These are phyloP conservation scores for Conus canariensis DNA, from an alignment of 2,888 invertebrate species.

Conservation along the genomic window DNA sequence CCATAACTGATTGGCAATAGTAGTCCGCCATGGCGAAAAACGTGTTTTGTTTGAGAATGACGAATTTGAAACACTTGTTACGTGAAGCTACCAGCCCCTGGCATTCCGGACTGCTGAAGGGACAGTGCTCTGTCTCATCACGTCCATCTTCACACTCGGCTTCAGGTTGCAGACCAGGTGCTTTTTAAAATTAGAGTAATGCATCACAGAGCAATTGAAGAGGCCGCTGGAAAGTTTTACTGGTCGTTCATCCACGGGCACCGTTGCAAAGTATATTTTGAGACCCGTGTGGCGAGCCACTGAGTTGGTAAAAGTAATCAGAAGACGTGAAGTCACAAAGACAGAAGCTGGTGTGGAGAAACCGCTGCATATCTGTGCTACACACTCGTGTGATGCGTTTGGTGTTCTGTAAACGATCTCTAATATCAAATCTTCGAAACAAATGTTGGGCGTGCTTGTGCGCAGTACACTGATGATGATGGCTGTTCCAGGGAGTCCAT, in stretches of 20 bases:
- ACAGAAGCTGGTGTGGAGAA: background rate
- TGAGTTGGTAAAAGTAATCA: background rate
- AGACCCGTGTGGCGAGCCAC: background rate
- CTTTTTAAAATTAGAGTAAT: background rate
- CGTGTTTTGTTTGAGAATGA: background rate
- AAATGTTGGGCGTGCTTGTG: background rate
- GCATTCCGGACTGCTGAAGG: constrained; percentile 6
- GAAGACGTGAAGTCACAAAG: background rate
- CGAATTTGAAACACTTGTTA: background rate
- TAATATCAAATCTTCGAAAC: background rate
- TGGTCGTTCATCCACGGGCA: background rate
- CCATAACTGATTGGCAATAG: background rate
- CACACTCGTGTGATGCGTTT: background rate
- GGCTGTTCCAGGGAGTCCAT: background rate
- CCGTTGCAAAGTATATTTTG: background rate
- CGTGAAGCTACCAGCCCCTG: background rate
- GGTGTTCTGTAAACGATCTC: background rate
- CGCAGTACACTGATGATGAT: background rate
- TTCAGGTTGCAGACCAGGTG: constrained; percentile 33
- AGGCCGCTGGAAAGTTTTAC: background rate
- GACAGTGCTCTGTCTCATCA: constrained; percentile 30
- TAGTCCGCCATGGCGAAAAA: background rate
- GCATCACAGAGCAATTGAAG: constrained; percentile 17
- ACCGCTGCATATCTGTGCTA: too few species aligned
- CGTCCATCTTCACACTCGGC: constrained; percentile 27